Base-by-base conservation (phyloP, 2,797 vertebrate species). In the Clarias laeviceps region DNA sequence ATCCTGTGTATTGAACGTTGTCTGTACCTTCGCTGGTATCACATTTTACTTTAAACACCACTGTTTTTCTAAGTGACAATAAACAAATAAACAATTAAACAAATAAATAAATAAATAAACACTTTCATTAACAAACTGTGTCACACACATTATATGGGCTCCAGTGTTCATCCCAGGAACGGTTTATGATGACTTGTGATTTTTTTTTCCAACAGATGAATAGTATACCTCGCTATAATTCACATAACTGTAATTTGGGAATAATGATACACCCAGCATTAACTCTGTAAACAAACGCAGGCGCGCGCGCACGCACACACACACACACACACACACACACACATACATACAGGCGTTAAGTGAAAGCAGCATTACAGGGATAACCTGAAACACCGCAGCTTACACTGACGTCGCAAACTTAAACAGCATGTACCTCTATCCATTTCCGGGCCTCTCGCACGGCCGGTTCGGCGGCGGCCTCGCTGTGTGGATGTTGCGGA, bases 381-480 rank as follows among this genome's bases (percentile, higher is more conserved):
- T 29, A 78, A 72, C 3, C 34, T 22, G 56, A 4, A 20, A 82
- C 78, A 18, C 64, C 68, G 82, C 77, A 72, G 45, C 24, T 37
- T 4, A 0, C 24, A n/a, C 32, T 70, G 80, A 77, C 64, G 66
- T 50, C n/a, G 27, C 17, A 27, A 80, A 1, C 45, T 29, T 64
- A 50, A 84, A 66, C 32, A 29, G 59, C 86, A 91, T 96, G 94
- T 94, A 98, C 97, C 97, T 99, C 96, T 85, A 99, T 99, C 98
- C 98, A 99, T 93, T 93, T 96, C 93, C 96, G 97, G 72, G 97
- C 97, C 94, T 98, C 98, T 56, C 91, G 96, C 86, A 96, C 94
- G 77, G 97, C 97, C 80, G 92, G 90, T 82, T 96, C 96, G 0
- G 95, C 91, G 86, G 94, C 94, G 3, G 95, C 91, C 56, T 94